phyloP scores from a whole-genome alignment of 1,140 invertebrate species.

The Sarcophaga bullata region DNA sequence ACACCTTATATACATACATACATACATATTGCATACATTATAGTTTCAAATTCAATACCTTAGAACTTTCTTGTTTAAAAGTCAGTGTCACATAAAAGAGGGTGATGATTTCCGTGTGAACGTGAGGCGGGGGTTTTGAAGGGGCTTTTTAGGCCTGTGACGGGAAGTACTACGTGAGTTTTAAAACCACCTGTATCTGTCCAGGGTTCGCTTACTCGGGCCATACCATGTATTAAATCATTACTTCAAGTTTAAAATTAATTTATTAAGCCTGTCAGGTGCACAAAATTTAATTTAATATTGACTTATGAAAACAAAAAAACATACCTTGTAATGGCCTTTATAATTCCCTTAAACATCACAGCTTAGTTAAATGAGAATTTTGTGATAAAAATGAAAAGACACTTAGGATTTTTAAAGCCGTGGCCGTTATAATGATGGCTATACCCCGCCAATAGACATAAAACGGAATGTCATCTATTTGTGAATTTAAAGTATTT shows the following conservation, averaged over 20 bases:
- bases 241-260: constrained; percentile 51
- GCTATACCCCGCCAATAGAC: constrained; percentile 74
- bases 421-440: constrained; percentile 73
- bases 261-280: not conserved
- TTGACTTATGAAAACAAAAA: too few relatives aligned
- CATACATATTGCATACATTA: too few relatives aligned
- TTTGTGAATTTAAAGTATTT: constrained; percentile 69
- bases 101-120: constrained; percentile 62
- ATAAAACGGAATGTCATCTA: constrained; percentile 75
- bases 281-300: not conserved
- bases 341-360: constrained; percentile 73
- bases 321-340: constrained; percentile 70
- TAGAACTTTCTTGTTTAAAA: not conserved
- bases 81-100: constrained; percentile 61
- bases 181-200: constrained; percentile 57
- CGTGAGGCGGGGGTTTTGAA: constrained; percentile 57
- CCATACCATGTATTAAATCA: constrained; percentile 63
- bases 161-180: constrained; percentile 55
- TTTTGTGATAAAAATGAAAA: constrained; percentile 71
- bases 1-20: too few relatives aligned
- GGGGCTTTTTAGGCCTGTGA: constrained; percentile 58
- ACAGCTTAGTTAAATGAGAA: constrained; percentile 72
- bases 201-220: constrained; percentile 61
- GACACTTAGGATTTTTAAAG: constrained; percentile 70
- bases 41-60: too few relatives aligned